Evolutionary conservation across 2,113 vertebrate species (phyloP).

Genomic region (Hemiprocne comata): DNA sequence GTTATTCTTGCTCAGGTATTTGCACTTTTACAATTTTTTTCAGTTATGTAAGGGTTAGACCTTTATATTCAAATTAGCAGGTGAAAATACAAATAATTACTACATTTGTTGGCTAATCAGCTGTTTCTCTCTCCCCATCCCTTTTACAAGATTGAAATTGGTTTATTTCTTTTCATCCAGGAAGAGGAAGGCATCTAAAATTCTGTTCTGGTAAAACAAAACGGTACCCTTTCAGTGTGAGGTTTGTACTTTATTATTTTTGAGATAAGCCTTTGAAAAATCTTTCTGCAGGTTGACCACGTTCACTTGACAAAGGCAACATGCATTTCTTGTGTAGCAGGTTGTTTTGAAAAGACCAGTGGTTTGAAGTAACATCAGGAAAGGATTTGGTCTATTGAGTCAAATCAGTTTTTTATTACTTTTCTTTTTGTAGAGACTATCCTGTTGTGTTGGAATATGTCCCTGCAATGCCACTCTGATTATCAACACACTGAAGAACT

Average conservation of each 20-base stretch:
- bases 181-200: not conserved
- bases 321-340: not conserved
- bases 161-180: not conserved
- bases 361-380: not conserved
- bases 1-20: not conserved
- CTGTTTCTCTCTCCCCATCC: accelerated
- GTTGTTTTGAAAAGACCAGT: not conserved
- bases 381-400: not conserved
- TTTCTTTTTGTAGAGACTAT: constrained; percentile 8
- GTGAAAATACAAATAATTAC: not conserved
- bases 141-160: not conserved
- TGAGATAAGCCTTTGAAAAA: constrained; percentile 35
- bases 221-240: not conserved
- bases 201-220: not conserved
- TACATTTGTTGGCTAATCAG: not conserved
- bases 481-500: not conserved
- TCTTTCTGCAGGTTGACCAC: not conserved
- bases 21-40: not conserved
- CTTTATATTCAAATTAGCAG: not conserved
- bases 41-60: not conserved
- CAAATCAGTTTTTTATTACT: constrained; percentile 39
- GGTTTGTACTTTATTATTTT: constrained; percentile 24
- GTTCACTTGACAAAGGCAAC: not conserved
- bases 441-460: not conserved
- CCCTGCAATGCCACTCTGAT: not conserved